Percentiles rank a stretch among this genome's conserved stretches.
These are phyloP conservation scores for Cabera pusaria DNA, from an alignment of 2,888 invertebrate genomes.

Conservation along the genomic window DNA sequence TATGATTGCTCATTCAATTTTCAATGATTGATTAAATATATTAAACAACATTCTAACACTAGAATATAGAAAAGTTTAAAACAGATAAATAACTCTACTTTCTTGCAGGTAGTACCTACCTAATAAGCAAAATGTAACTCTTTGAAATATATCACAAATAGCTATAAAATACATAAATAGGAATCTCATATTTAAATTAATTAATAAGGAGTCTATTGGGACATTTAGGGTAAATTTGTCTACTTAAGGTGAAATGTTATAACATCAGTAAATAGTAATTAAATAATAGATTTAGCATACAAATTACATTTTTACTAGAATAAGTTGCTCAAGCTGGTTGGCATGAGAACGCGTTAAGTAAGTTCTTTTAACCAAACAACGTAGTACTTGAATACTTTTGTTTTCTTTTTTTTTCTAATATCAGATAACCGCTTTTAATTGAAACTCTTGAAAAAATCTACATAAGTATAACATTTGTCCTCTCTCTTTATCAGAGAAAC, in stretches of 20 bases:
- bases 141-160: constrained; percentile 3
- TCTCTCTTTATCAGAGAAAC: too few species aligned
- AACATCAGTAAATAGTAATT: constrained; percentile 15
- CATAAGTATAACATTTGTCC: too few species aligned
- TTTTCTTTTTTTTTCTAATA: too few species aligned
- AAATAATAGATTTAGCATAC: constrained; percentile 4
- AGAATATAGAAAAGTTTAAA: too few species aligned
- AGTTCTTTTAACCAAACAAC: too few species aligned
- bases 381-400: too few species aligned
- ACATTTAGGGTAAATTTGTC: constrained; percentile 19
- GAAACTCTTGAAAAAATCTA: too few species aligned
- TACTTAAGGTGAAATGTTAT: too few species aligned
- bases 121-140: constrained; percentile 5
- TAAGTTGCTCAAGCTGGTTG: constrained; percentile 18
- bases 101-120: constrained; percentile 2
- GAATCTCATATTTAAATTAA: constrained; percentile 5
- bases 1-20: too few species aligned
- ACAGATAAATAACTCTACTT: neutral
- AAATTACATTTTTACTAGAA: constrained; percentile 9
- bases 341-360: constrained; percentile 13
- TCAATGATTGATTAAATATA: too few species aligned
- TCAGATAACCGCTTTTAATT: too few species aligned
- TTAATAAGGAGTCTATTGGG: constrained; percentile 10
- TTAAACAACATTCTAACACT: too few species aligned
- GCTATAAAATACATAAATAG: constrained; percentile 10